Base-by-base conservation (phyloP, 2,113 vertebrate species). In the Furnarius figulus region DNA sequence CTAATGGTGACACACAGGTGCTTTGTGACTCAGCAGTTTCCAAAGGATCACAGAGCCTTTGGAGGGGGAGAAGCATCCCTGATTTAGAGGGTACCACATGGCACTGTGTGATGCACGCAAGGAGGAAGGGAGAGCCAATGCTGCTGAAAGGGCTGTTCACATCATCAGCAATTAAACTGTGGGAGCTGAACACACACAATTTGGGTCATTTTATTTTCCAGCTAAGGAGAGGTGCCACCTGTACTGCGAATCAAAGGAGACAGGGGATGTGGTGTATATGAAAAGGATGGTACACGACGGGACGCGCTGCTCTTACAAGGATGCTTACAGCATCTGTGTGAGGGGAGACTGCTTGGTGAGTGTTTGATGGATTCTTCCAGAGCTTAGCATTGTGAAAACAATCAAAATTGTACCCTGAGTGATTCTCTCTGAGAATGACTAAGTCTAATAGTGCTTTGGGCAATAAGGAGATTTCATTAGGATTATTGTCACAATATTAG, bases 271-370 rank as follows among this genome's bases (percentile, higher is more conserved):
- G 87, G 98, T 99, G 31, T 98, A 99, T 88, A 99, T 99, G 98
- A 98, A 99, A 76, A 98, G 98, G 67, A 98, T 98, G 97, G 99
- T 98, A 3, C 98, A 99, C 5, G 99, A 99, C 0, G 99, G 99
- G 72, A 99, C 99, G 0, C 99, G 98, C 93, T 99, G 99, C 97
- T 99, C 99, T 50, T 99, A 99, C 97, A 99, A 99, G 96, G 99
- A 99, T 1, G 97, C 98, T 27, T 98, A 99, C 97, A 99, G 99
- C 87, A 98, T 99, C 97, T 99, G 99, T 2, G 99, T 99, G 96
- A 97, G 98, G 5, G 99, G 99, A 2, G 98, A 99, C 79, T 99
- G 99, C 95, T 98, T 98, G 98, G 99, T 99, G 80, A 98, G 99
- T 95, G 89, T 8, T 4, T 30, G 70, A 5, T 37, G 72, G 37